Evolutionary conservation across 2,797 vertebrate species (phyloP).

Genomic region (Phylloscopus collybita): DNA sequence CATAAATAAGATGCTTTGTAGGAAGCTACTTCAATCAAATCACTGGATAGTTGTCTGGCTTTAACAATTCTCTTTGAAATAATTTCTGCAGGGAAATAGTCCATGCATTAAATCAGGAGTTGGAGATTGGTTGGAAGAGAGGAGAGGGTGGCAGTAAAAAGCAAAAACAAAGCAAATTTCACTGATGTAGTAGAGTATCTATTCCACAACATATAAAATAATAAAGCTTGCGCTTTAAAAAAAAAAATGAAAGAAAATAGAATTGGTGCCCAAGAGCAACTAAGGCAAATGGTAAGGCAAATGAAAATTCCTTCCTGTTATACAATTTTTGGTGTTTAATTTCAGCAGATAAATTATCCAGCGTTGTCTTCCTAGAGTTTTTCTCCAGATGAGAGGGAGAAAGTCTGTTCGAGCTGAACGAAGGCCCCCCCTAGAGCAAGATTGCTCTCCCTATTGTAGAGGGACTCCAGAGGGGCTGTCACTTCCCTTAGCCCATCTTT

Average conservation of each 20-base stretch:
- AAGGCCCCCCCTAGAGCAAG: neutral
- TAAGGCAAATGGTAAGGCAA: neutral
- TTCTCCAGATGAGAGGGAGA: neutral
- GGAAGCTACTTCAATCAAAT: neutral
- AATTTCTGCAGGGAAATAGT: neutral
- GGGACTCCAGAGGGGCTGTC: neutral
- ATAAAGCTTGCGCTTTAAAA: neutral
- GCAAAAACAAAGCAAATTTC: neutral
- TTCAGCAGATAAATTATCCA: neutral
- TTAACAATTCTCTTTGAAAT: neutral
- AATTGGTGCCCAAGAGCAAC: neutral
- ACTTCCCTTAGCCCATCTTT: neutral
- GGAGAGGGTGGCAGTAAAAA: neutral
- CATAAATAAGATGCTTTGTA: neutral
- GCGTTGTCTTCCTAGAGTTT: neutral
- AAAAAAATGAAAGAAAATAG: neutral
- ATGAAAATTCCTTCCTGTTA: neutral
- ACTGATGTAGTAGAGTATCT: neutral
- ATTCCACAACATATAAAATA: neutral
- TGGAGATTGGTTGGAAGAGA: neutral
- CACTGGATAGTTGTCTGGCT: neutral
- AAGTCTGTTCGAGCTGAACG: neutral
- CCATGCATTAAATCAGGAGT: neutral
- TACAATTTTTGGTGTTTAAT: neutral
- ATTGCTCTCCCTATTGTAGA: neutral